Percentiles rank a stretch among this genome's conserved stretches.
Evolutionary conservation across 2,888 invertebrate genomes (phyloP).

Genomic region (Apodemia duryi): DNA sequence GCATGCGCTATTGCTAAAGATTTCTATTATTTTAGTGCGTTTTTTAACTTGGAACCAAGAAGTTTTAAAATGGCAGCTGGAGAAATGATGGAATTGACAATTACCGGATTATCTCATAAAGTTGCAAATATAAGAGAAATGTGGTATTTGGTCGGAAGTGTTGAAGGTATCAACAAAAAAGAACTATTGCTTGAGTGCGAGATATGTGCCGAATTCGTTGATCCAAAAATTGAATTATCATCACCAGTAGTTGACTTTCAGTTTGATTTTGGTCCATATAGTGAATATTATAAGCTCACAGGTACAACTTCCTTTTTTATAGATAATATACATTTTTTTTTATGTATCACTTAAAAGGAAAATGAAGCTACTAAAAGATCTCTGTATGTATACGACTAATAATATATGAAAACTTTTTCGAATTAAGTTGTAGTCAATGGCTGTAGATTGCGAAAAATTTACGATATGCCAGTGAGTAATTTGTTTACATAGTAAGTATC

Average conservation of each 20-base stretch:
- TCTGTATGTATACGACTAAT: too few species aligned
- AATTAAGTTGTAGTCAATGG: too few species aligned
- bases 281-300: conserved; percentile 63
- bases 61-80: conserved; percentile 64
- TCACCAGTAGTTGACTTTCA: conserved; percentile 68
- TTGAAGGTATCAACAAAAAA: conserved; percentile 75
- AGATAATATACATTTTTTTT: too few species aligned
- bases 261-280: conserved; percentile 67
- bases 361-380: too few species aligned
- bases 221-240: conserved; percentile 77
- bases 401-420: too few species aligned
- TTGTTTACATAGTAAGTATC: too few species aligned
- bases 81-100: conserved; percentile 57
- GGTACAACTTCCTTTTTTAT: conserved; percentile 42
- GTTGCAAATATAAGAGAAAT: conserved; percentile 67
- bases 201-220: conserved; percentile 77
- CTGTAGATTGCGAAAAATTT: too few species aligned
- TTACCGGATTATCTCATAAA: conserved; percentile 59
- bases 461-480: too few species aligned
- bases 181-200: conserved; percentile 70
- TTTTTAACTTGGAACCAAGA: conserved; percentile 68
- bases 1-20: not conserved
- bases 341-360: too few species aligned
- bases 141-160: conserved; percentile 79
- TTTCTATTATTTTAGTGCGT: not conserved